These are phyloP conservation scores for Crambe crambe DNA, from an alignment of 37 sponge, comb jelly and placozoan genomes.

Conservation along the genomic window DNA sequence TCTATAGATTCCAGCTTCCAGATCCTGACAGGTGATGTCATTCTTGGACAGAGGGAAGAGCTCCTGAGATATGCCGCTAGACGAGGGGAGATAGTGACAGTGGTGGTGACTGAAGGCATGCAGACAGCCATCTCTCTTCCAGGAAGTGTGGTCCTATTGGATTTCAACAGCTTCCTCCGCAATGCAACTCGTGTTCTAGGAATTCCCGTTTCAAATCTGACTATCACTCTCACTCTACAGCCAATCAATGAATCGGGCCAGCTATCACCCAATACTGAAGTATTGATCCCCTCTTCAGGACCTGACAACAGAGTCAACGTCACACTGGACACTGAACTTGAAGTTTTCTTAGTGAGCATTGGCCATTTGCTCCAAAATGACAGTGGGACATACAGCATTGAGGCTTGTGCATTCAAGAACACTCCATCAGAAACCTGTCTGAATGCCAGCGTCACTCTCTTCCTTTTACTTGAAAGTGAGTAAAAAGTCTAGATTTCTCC, in stretches of 20 bases:
- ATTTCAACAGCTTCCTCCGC: background rate
- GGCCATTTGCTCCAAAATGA: background rate
- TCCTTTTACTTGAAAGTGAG: background rate
- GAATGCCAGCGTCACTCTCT: background rate
- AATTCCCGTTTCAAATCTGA: background rate
- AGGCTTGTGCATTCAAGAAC: too few relatives aligned
- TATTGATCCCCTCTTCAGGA: background rate
- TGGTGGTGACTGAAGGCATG: background rate
- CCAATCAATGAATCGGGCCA: background rate
- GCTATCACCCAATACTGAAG: background rate
- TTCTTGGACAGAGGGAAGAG: background rate
- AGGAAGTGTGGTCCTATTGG: background rate
- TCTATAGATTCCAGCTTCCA: background rate
- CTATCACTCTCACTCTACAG: background rate
- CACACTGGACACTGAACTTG: background rate
- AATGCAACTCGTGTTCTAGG: background rate
- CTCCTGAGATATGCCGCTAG: background rate
- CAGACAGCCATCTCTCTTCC: background rate
- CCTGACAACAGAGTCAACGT: background rate
- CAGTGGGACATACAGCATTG: background rate
- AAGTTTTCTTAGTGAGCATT: background rate
- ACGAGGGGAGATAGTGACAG: background rate
- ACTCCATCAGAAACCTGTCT: background rate
- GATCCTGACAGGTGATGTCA: background rate
- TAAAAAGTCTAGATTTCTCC: too few relatives aligned